A percentile compares a stretch with the other conserved stretches of the same genome.
phyloP scores from a whole-genome alignment of 1,140 invertebrate species.

The Sipha flava region DNA sequence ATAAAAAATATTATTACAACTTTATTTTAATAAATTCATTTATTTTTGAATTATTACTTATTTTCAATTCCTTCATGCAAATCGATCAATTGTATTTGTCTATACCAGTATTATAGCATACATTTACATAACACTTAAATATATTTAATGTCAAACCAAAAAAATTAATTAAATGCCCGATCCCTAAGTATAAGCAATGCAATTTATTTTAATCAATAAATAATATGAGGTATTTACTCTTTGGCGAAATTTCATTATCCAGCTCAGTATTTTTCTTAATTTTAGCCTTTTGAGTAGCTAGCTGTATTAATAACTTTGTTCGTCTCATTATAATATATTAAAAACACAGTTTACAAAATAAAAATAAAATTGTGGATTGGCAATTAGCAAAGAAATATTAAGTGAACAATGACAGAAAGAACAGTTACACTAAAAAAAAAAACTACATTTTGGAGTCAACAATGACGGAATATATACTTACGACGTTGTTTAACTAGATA shows the following conservation, averaged over 20 bases:
- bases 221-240: background rate
- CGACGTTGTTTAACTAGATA: background rate
- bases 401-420: background rate
- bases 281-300: background rate
- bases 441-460: background rate
- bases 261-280: background rate
- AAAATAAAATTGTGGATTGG: background rate
- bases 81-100: too few relatives aligned
- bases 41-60: too few relatives aligned
- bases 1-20: background rate
- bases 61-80: too few relatives aligned
- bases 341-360: background rate
- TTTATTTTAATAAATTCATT: too few relatives aligned
- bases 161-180: background rate
- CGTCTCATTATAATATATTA: background rate
- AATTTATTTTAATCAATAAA: background rate
- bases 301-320: background rate
- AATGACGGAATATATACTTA: background rate
- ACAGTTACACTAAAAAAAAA: background rate
- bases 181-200: background rate
- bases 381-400: background rate
- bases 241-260: background rate
- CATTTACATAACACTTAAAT: background rate
- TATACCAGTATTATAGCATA: too few relatives aligned
- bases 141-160: background rate